Conservation (phyloP, 2,113 vertebrate species). For the Bombycilla garrulus region DNA sequence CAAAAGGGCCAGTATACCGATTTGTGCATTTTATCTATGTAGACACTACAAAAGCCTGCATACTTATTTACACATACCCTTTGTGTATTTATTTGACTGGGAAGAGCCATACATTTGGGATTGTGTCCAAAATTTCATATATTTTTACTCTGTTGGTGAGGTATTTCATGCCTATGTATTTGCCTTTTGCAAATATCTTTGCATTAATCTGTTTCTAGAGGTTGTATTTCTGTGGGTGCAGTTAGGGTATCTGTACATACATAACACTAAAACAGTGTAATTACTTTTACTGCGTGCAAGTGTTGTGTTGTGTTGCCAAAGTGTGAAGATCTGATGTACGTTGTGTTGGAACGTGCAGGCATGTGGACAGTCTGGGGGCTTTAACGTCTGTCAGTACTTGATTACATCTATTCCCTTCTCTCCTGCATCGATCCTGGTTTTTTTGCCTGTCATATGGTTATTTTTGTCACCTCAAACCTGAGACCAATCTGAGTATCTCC, state of each 20-base stretch:
- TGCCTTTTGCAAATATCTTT: background rate
- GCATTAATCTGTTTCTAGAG: background rate
- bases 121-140: background rate
- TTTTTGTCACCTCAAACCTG: background rate
- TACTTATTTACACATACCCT: background rate
- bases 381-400: background rate
- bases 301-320: background rate
- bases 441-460: background rate
- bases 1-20: background rate
- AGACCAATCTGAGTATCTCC: background rate
- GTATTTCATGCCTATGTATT: fast-evolving
- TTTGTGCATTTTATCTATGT: background rate
- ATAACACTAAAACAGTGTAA: background rate
- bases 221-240: background rate
- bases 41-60: background rate
- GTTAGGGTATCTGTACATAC: background rate
- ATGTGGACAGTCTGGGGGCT: background rate
- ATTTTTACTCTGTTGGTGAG: background rate
- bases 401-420: background rate
- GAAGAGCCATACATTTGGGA: background rate
- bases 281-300: background rate
- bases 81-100: background rate
- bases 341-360: background rate
- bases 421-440: background rate
- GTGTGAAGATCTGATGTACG: background rate